Base-by-base conservation (phyloP, 2,797 vertebrate species). In the Helostoma temminkii region DNA sequence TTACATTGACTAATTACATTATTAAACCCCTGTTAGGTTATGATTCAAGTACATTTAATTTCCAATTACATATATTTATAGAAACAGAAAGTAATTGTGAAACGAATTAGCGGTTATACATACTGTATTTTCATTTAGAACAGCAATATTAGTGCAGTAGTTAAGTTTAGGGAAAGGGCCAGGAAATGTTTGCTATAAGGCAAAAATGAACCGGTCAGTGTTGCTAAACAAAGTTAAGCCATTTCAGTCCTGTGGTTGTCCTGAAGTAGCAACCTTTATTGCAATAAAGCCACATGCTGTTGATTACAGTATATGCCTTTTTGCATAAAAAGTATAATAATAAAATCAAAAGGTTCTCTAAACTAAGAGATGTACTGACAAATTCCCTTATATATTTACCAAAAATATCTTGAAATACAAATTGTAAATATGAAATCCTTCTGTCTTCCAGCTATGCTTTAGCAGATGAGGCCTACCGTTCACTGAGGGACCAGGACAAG, bases 401-500 rank as follows among this genome's bases (percentile, higher is more conserved):
- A 5, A 30, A 70, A 69, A 49, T 48, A 37, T 7, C 14, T 37
- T 37, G 36, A 12, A 15, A 15, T 1, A 37, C 16, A 37, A 37
- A 37, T 11, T 34, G 12, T 12, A 15, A 15, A 37, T 37, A 37
- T 37, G 36, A 1, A 16, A 15, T 37, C 26, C 46, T 68, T 30
- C 66, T 87, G 26, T 89, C 70, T 88, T 92, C 12, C 93, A 99
- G 98, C 76, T 99, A 96, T 66, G 97, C 98, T 70, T 88, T 99
- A 83, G 96, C 98, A 59, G 98, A 99, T 80, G 98, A 99, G 92
- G 98, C 97, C 3, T 99, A 99, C 86, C 93, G 98, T 75, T 99
- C 98, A 16, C 91, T 99, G 74, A 93, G 97, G 75, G 97, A 99
- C 93, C 98, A 99, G 90, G 98, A 98, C 90, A 99, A 99, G 91